Evolutionary conservation across 2,113 vertebrate genomes (phyloP), one percentile per base, ranked within the genome.

Genomic region (Tauraco erythrolophus): DNA sequence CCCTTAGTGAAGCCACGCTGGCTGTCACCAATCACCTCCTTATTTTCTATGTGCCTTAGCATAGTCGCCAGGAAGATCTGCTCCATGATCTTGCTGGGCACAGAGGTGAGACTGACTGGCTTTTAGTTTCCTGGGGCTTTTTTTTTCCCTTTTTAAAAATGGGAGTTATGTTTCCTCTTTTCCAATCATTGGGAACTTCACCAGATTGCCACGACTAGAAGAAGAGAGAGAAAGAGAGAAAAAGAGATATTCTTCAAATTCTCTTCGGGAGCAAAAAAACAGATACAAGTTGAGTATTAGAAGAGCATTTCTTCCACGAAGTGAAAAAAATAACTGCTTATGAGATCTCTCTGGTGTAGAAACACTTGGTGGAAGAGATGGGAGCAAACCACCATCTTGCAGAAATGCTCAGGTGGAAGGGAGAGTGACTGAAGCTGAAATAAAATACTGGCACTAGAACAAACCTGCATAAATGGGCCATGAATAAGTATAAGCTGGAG

Each of bases 401-500:
- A 78, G 72, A 87, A 53, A 54, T 84, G 69, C 39, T 56, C 87
- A 89, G 39, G 48, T 94, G 69, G 30, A 65, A 89, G 33, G 37
- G 23, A 54, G 24, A 87, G 53, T 0, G 6, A 51, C 9, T 60
- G 74, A 81, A 92, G 57, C 65, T 76, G 76, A 84, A 92, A 94
- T 82, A 82, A 95, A 92, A 91, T 62, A 58, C 25, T 87, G 56
- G 72, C 69, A 60, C 33, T 75, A 62, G 77, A 78, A 89, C 2
- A 43, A 85, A 84, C 81, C 75, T 33, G 43, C 4, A 11, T 78
- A 82, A 96, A 51, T 57, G 33, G 60, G 18, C 51, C 74, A 92
- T 84, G 80, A 96, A 92, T 94, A 96, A 94, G 91, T 43, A 92
- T 76, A 89, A 84, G 60, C 51, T 87, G 64, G 64, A 89, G 80